Percentiles rank a stretch among this genome's conserved stretches.
phyloP scores from a whole-genome alignment of 2,113 vertebrate species.

The Indicator maculatus region DNA sequence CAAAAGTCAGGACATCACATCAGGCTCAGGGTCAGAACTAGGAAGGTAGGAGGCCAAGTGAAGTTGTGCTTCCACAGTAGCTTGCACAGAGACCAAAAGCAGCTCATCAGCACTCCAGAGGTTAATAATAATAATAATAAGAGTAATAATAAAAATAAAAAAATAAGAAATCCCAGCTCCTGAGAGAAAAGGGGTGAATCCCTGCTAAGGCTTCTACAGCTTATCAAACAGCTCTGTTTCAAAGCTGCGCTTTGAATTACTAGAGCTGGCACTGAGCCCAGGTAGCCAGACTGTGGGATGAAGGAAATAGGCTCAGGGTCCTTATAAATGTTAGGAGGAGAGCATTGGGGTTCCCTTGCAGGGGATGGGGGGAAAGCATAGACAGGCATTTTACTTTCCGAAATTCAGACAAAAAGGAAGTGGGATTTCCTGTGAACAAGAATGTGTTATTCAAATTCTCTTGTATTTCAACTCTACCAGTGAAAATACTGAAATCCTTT shows the following conservation, averaged over 20 bases:
- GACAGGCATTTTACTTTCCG: background rate
- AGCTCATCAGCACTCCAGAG: too few species aligned
- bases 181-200: background rate
- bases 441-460: background rate
- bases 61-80: background rate
- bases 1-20: background rate
- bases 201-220: background rate
- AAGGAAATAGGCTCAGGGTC: background rate
- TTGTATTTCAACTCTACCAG: background rate
- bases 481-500: background rate
- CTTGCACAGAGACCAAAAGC: rapidly evolving
- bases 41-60: background rate
- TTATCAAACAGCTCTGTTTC: background rate
- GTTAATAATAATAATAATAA: rapidly evolving
- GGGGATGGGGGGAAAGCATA: background rate
- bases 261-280: background rate
- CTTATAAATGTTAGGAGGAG: background rate
- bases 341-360: background rate
- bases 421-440: background rate
- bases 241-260: background rate
- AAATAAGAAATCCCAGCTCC: background rate
- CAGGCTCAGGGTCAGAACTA: background rate
- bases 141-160: rapidly evolving
- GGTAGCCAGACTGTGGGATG: background rate
- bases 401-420: background rate